Evolutionary conservation across 1,140 invertebrate genomes (phyloP), one percentile per base, ranked within the genome.

Genomic region (Danaus melanippus): DNA sequence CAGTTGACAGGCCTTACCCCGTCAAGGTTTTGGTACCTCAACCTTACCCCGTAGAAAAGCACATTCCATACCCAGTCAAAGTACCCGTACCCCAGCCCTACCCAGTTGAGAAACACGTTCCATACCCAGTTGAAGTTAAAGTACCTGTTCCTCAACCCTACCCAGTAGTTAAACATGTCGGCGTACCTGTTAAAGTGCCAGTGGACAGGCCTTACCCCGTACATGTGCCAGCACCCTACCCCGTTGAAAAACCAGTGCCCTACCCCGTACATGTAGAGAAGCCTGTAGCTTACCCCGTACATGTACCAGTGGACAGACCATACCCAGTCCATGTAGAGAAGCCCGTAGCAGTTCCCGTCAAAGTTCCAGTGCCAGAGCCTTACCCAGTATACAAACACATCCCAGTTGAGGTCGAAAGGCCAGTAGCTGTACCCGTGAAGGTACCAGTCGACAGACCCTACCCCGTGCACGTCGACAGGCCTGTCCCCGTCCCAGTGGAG

Each of bases 41-140:
- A 60, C 91, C 91, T n/a, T 91, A 90, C 76, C 90, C 90, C 41
- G 91, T 92, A 21, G 90, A 92, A 69, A 92, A 92, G 65, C 89
- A 89, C 61, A 78, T 92, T 2, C 90, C 89, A 15, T 89, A 90
- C 58, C 90, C 90, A 17, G 89, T 92, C 12, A 90, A 91, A 78
- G 90, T 92, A 7, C 87, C 79, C 15, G 87, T 90, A 42, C 90
- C 90, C 7, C 87, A 89, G 62, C 91, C 91, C 10, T 92, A 92
- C 77, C 90, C 90, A 51, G 89, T 92, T 12, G 90, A 91, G 75
- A 92, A 90, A 73, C 88, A 89, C 64, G 84, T 91, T 56, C 90
- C 89, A 64, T 90, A 90, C 76, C 88, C 89, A 41, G 88, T 89
- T 9, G 88, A 90, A 86, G 87, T 90, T 47, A 89, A 89, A 67